Evolutionary conservation across 2,797 vertebrate species (phyloP), one percentile per base, ranked within the genome.

Genomic region (Diglossa cyanea): DNA sequence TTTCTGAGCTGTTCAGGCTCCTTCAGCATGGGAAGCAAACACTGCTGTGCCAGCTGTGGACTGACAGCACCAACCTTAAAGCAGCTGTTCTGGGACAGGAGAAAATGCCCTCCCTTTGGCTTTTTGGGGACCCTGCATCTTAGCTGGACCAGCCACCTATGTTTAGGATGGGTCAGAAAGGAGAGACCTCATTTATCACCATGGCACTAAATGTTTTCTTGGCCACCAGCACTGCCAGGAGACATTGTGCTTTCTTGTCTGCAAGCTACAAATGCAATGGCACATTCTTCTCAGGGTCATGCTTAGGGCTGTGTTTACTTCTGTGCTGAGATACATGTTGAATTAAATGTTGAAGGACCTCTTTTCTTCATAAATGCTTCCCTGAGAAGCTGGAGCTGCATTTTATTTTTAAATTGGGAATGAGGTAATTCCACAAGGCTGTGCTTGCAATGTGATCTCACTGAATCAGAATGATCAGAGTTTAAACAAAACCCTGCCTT

Each of bases 21-120:
- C 44, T 70, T 14, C 1, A 2, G 15, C 7, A 24, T 8, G 7
- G 26, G 35, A 78, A n/a, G 23, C 5, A 50, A 63, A 60, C 10
- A 45, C 5, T 0, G 0, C 39, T 65, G 24, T 53, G 15, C 17
- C 51, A 82, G 11, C 8, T 35, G 19, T 0, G 2, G 30, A 48
- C 19, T 62, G 50, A 58, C 7, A n/a, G 44, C 26, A 61, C 2
- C 14, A 21, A 13, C 17, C 35, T 53, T 40, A 44, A 33, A 72
- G 17, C 28, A 67, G 14, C 33, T 37, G 4, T 28, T 68, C 6
- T 30, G 37, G 16, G 50, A 21, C 26, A 42, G 24, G 5, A 47
- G 17, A 79, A 72, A 79, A 4, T 31, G 26, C 4, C 26, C 39
- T 33, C 18, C 12, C 30, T 50, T 4, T 31, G 51, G 42, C 24